Evolutionary conservation across 2,113 vertebrate species (phyloP).

Genomic region (Pedionomus torquatus): DNA sequence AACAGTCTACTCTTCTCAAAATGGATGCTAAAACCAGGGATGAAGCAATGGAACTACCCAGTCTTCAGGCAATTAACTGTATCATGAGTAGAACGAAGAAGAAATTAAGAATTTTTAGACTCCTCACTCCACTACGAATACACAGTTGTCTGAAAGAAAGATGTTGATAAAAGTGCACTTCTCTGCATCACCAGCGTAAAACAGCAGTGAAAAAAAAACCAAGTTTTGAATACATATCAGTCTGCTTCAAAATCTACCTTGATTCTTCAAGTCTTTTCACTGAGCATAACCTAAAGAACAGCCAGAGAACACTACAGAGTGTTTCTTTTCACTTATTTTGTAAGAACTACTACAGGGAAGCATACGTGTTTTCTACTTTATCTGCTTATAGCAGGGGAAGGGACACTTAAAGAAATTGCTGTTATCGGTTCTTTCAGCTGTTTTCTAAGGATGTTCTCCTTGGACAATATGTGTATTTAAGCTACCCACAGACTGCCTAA

Average conservation of each 20-base stretch:
- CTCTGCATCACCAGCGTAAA: not conserved
- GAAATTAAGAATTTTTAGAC: not conserved
- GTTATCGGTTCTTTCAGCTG: slow-evolving; percentile 24
- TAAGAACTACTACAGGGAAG: not conserved
- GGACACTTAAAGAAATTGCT: not conserved
- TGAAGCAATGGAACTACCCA: not conserved
- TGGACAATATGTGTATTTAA: not conserved
- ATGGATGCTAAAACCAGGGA: not conserved
- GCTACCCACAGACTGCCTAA: not conserved
- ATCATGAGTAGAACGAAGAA: not conserved
- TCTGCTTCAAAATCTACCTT: not conserved
- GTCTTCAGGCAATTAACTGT: not conserved
- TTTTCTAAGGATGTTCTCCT: not conserved
- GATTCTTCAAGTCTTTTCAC: not conserved
- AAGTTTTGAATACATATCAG: not conserved
- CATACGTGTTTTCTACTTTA: not conserved
- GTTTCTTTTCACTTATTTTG: not conserved
- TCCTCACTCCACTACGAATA: not conserved
- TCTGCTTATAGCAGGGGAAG: not conserved
- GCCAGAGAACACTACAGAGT: not conserved
- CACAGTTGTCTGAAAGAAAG: not conserved
- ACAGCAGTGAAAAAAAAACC: fast-evolving
- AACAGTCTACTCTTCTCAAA: not conserved
- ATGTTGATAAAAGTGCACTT: not conserved
- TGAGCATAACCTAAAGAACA: not conserved